Percentiles rank a stretch among this genome's conserved stretches.
phyloP scores from a whole-genome alignment of 2,888 invertebrate genomes.

The Drosophila sordidapex region DNA sequence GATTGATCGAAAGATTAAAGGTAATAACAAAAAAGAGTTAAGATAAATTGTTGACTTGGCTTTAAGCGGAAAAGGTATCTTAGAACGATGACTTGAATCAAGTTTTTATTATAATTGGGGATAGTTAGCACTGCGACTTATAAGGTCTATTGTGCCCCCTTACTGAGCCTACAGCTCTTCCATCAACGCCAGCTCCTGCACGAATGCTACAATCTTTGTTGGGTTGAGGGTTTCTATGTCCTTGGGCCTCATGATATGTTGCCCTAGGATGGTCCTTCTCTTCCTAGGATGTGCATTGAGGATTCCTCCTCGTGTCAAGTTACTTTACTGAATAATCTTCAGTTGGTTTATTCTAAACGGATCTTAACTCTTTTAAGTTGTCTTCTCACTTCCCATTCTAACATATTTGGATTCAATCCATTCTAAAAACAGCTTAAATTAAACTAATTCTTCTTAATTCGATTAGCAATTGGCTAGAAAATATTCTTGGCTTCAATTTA shows the following conservation, averaged over 20 bases:
- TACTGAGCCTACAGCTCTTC: too few species aligned
- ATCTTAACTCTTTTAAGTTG: background rate
- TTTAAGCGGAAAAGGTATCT: accelerated
- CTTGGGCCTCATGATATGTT: too few species aligned
- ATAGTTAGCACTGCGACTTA: too few species aligned
- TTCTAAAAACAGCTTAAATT: background rate
- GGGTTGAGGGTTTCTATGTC: too few species aligned
- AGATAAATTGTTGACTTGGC: background rate
- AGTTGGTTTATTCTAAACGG: background rate
- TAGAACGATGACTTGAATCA: background rate
- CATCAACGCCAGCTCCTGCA: too few species aligned
- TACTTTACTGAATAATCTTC: too few species aligned
- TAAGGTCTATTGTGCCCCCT: too few species aligned
- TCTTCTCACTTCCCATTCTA: too few species aligned
- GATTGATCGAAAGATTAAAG: background rate
- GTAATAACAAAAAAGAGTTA: background rate
- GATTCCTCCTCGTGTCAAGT: background rate
- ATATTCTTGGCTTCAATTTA: background rate
- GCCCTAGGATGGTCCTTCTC: too few species aligned
- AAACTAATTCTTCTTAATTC: background rate
- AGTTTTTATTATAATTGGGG: background rate
- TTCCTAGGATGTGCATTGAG: too few species aligned
- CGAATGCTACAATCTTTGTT: too few species aligned
- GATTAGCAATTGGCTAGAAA: background rate
- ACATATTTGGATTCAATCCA: too few species aligned